phyloP scores from a whole-genome alignment of 2,888 invertebrate species.

The Protonemura montana region DNA sequence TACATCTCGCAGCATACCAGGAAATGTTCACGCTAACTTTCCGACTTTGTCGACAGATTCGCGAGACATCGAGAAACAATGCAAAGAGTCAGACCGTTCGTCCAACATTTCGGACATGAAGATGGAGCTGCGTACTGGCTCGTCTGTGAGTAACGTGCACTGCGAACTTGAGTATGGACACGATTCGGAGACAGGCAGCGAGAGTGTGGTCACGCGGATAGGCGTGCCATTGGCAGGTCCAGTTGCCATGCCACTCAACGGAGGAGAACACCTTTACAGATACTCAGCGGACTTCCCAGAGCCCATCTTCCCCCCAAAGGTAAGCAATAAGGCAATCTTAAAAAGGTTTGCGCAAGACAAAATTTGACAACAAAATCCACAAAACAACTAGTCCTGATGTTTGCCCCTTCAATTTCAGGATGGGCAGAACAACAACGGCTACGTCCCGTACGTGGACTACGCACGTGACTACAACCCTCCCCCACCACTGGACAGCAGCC shows the following conservation, averaged over 20 bases:
- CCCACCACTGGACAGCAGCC: conserved; percentile 61
- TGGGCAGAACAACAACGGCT: conserved; percentile 83
- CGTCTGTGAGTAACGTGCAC: conserved; percentile 74
- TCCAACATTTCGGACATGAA: conserved; percentile 93
- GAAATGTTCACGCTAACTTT: not conserved
- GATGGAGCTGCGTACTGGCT: conserved; percentile 84
- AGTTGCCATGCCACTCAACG: conserved; percentile 69
- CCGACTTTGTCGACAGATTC: conserved; percentile 58
- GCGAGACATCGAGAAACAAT: conserved; percentile 66
- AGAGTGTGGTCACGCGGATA: conserved; percentile 62
- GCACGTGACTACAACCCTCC: conserved; percentile 89
- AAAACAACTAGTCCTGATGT: too few relatives aligned
- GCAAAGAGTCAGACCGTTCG: conserved; percentile 80
- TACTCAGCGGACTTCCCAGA: conserved; percentile 77
- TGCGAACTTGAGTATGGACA: conserved; percentile 61
- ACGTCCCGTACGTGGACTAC: conserved; percentile 89
- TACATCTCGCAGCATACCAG: not conserved
- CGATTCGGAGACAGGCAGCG: conserved; percentile 71
- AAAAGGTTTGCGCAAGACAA: too few relatives aligned
- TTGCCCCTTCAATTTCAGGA: conserved; percentile 62
- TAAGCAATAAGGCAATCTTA: conserved; percentile 57
- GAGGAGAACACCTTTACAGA: conserved; percentile 60
- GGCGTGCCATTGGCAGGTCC: conserved; percentile 81
- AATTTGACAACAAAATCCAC: too few relatives aligned
- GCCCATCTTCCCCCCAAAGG: conserved; percentile 80